phyloP scores from a whole-genome alignment of 2,888 invertebrate genomes.

The Thera britannica region DNA sequence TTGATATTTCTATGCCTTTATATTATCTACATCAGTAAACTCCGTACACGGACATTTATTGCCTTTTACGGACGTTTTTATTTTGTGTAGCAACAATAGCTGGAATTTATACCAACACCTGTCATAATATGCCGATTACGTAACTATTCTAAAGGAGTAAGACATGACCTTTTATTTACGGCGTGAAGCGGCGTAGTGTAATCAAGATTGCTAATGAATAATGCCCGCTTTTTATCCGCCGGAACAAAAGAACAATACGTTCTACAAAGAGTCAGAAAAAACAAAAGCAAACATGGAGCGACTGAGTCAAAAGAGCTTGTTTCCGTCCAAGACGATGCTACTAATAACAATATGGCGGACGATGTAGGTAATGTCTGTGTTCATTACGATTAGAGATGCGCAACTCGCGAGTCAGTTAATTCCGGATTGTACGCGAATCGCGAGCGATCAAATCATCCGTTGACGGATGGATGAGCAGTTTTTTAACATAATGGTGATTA shows the following conservation, averaged over 20 bases:
- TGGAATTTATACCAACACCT: constrained; percentile 50
- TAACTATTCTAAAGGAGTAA: constrained; percentile 34
- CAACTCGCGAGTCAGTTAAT: constrained; percentile 57
- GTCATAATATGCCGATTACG: constrained; percentile 41
- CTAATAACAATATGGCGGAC: constrained; percentile 73
- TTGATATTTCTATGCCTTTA: constrained; percentile 59
- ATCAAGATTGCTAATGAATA: constrained; percentile 74
- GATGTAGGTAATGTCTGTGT: constrained; percentile 46
- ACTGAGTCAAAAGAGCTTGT: constrained; percentile 63
- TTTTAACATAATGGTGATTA: constrained; percentile 46
- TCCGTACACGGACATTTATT: constrained; percentile 61
- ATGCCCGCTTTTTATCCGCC: constrained; percentile 60
- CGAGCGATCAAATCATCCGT: constrained; percentile 23
- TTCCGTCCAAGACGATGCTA: constrained; percentile 70
- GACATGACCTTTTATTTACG: constrained; percentile 46
- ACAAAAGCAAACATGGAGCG: constrained; percentile 72
- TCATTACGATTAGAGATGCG: constrained; percentile 61
- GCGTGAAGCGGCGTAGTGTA: constrained; percentile 47
- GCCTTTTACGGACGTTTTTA: constrained; percentile 58
- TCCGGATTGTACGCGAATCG: constrained; percentile 44
- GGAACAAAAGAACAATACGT: constrained; percentile 76
- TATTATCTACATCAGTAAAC: constrained; percentile 61
- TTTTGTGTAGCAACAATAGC: constrained; percentile 48
- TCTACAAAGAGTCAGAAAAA: constrained; percentile 76
- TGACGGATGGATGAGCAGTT: constrained; percentile 53